Conservation (phyloP, 2,888 invertebrate species). For the Apomyelois bistriatella region DNA sequence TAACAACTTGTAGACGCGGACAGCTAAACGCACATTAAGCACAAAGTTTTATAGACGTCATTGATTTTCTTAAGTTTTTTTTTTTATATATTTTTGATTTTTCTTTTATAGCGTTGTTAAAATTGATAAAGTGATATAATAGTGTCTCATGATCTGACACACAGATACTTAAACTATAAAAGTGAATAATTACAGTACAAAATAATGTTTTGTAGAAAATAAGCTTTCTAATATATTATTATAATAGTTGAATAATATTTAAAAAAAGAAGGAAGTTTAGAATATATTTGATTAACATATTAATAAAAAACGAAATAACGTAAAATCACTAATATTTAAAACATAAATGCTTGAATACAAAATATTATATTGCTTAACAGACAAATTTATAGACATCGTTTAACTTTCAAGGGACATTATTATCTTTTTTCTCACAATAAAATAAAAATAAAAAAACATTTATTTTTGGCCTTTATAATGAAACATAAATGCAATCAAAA, state of each 20-base stretch:
- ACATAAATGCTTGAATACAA: too few species aligned
- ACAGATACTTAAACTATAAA: slow-evolving; percentile 13
- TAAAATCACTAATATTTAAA: too few species aligned
- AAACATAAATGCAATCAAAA: too few species aligned
- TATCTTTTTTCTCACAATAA: too few species aligned
- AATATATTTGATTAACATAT: not conserved
- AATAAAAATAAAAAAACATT: too few species aligned
- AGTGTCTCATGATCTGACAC: slow-evolving; percentile 15
- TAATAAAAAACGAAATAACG: not conserved
- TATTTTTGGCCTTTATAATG: too few species aligned
- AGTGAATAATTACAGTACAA: slow-evolving; percentile 41
- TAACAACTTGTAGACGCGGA: slow-evolving; percentile 37
- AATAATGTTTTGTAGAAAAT: slow-evolving; percentile 34
- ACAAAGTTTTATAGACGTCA: slow-evolving; percentile 35
- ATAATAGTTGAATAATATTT: slow-evolving; percentile 1
- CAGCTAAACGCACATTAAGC: slow-evolving; percentile 50
- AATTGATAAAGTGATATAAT: slow-evolving; percentile 4
- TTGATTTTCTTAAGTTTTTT: slow-evolving; percentile 9
- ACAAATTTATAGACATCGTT: not conserved
- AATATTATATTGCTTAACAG: too few species aligned
- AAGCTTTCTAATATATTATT: slow-evolving; percentile 28
- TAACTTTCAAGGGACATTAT: not conserved
- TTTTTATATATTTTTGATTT: not conserved
- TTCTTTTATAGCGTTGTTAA: slow-evolving; percentile 8
- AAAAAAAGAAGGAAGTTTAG: not conserved